phyloP scores from a whole-genome alignment of 1,140 invertebrate species.

The Chelonus insularis region DNA sequence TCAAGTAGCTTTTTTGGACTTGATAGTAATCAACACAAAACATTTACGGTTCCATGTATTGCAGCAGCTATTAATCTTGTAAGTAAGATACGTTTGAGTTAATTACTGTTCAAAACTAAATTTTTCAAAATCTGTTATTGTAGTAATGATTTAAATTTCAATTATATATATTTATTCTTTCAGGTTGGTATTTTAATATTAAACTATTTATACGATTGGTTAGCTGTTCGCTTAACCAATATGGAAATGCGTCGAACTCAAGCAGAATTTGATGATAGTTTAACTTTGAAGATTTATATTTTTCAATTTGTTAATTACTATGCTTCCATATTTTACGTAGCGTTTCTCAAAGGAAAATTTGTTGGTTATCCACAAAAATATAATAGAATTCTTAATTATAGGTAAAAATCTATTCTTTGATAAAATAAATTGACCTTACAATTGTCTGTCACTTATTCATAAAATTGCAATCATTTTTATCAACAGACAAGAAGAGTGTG shows the following conservation, averaged over 20 bases:
- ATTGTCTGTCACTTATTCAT: background rate
- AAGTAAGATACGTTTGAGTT: slow-evolving; percentile 39
- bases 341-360: slow-evolving; percentile 95
- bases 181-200: slow-evolving; percentile 58
- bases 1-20: slow-evolving; percentile 64
- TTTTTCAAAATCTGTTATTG: too few relatives aligned
- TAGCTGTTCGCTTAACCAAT: slow-evolving; percentile 63
- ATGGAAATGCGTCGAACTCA: slow-evolving; percentile 92
- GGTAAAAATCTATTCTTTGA: background rate
- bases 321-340: slow-evolving; percentile 97
- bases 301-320: slow-evolving; percentile 99
- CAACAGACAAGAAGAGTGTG: slow-evolving; percentile 80
- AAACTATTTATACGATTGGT: slow-evolving; percentile 59
- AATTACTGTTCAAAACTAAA: too few relatives aligned
- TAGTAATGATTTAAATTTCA: slow-evolving; percentile 3
- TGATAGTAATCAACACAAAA: slow-evolving; percentile 65
- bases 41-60: slow-evolving; percentile 68
- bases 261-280: slow-evolving; percentile 95
- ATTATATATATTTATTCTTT: background rate
- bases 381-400: slow-evolving; percentile 71
- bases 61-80: slow-evolving; percentile 76
- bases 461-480: background rate
- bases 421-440: background rate
- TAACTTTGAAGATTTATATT: slow-evolving; percentile 96
- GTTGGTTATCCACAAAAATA: slow-evolving; percentile 82